Conservation (phyloP, 2,888 invertebrate species). For the Ypsolopha sequella region DNA sequence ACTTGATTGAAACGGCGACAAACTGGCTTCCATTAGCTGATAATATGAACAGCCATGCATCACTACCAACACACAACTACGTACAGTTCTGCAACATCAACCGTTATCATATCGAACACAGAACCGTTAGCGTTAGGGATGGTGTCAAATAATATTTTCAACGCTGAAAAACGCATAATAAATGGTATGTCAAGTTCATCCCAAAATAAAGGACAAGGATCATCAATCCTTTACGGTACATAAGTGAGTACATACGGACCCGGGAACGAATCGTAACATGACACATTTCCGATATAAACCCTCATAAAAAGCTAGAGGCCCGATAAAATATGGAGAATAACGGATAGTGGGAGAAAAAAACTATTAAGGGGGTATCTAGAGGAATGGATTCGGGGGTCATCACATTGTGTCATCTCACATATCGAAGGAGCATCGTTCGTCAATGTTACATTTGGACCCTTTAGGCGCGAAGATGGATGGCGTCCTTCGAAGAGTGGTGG, state of each 20-base stretch:
- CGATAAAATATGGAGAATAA: constrained; percentile 54
- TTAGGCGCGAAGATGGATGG: constrained; percentile 37
- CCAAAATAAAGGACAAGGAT: constrained; percentile 33
- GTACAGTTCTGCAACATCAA: not conserved
- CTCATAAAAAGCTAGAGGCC: constrained; percentile 40
- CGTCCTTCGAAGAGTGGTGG: not conserved
- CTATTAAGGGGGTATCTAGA: constrained; percentile 41
- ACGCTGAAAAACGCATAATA: constrained; percentile 19
- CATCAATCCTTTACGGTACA: constrained; percentile 54
- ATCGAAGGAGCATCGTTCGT: constrained; percentile 49
- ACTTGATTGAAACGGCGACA: constrained; percentile 29
- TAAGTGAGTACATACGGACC: constrained; percentile 25
- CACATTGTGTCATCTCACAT: constrained; percentile 58
- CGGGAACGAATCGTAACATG: constrained; percentile 37
- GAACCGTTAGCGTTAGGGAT: not conserved
- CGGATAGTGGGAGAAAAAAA: constrained; percentile 36
- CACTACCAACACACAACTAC: not conserved
- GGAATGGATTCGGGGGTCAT: constrained; percentile 55
- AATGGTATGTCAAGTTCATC: constrained; percentile 35
- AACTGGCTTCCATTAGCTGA: constrained; percentile 28
- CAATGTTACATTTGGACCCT: constrained; percentile 22
- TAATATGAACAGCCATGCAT: constrained; percentile 3
- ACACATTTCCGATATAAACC: constrained; percentile 48
- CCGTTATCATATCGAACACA: not conserved
- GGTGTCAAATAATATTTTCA: not conserved